These are phyloP conservation scores for Peromyscus californicus DNA, from an alignment of 2,113 vertebrate genomes.

Conservation along the genomic window DNA sequence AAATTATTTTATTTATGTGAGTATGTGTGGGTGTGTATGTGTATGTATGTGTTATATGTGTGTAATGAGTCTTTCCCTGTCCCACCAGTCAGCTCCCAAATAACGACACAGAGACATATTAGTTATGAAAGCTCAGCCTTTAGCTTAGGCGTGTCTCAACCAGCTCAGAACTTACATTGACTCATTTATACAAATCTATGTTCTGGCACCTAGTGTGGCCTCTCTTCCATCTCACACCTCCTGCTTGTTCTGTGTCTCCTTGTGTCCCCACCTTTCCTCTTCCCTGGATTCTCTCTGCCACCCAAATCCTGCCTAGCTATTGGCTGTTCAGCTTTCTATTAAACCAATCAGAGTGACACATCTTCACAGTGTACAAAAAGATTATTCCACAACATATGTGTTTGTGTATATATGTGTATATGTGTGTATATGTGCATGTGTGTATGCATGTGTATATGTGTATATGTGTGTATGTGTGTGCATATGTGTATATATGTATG, in stretches of 20 bases:
- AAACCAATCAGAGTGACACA: neutral
- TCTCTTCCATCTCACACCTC: neutral
- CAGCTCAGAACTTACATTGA: neutral
- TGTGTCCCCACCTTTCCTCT: neutral
- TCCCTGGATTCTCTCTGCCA: neutral
- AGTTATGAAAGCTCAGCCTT: neutral
- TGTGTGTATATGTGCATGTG: neutral
- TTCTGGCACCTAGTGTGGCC: neutral
- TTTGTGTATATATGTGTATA: neutral
- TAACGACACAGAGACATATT: neutral
- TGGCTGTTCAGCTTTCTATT: neutral
- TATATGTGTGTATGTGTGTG: neutral
- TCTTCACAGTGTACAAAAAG: neutral
- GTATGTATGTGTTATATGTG: neutral
- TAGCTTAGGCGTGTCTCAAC: neutral
- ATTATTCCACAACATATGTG: neutral
- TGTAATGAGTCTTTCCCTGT: neutral
- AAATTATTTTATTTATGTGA: slow-evolving; percentile 18
- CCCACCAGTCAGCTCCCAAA: neutral
- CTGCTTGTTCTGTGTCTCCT: neutral
- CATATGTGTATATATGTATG: neutral
- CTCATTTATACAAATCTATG: neutral
- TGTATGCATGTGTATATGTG: too few species aligned
- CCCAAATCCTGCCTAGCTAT: neutral
- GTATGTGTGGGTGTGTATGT: neutral